These are phyloP conservation scores for Aplocera efformata DNA, from an alignment of 2,888 invertebrate species.

Conservation along the genomic window DNA sequence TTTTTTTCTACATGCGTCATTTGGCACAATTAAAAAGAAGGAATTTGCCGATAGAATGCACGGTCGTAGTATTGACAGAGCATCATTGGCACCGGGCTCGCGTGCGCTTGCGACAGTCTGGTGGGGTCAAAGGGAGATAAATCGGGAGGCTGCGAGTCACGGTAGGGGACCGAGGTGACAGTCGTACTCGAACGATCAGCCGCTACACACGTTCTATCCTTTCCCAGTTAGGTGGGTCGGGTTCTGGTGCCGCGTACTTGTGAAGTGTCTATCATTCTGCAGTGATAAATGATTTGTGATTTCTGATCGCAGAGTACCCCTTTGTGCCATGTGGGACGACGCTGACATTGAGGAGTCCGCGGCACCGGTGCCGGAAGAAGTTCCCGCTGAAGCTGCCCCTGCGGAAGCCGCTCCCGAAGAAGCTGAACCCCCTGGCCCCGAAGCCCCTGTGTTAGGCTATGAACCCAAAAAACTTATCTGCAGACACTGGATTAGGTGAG, in stretches of 20 bases:
- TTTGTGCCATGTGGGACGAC: slow-evolving; percentile 78
- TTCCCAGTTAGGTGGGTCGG: slow-evolving; percentile 64
- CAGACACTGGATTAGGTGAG: slow-evolving; percentile 90
- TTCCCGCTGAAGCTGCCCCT: slow-evolving; percentile 30
- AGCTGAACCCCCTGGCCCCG: slow-evolving; percentile 68
- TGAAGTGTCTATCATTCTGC: slow-evolving; percentile 24
- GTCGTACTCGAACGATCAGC: slow-evolving; percentile 71
- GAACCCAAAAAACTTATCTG: slow-evolving; percentile 86
- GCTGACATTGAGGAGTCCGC: slow-evolving; percentile 69
- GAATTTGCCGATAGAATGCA: slow-evolving; percentile 64
- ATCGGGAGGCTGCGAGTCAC: slow-evolving; percentile 66
- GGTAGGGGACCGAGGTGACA: slow-evolving; percentile 53
- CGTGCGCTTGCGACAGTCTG: slow-evolving; percentile 66
- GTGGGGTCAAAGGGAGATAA: slow-evolving; percentile 73
- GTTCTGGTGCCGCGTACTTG: slow-evolving; percentile 32
- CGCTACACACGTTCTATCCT: slow-evolving; percentile 68
- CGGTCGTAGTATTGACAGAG: slow-evolving; percentile 73
- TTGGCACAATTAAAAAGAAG: slow-evolving; percentile 64
- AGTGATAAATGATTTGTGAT: slow-evolving; percentile 44
- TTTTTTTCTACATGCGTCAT: slow-evolving; percentile 37
- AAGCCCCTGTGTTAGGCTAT: slow-evolving; percentile 60
- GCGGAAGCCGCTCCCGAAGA: slow-evolving; percentile 47
- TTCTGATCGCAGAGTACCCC: slow-evolving; percentile 62
- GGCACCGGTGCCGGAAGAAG: slow-evolving; percentile 44
- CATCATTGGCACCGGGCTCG: slow-evolving; percentile 67